Conservation (phyloP, 2,113 vertebrate species). For the Lophura nycthemera region DNA sequence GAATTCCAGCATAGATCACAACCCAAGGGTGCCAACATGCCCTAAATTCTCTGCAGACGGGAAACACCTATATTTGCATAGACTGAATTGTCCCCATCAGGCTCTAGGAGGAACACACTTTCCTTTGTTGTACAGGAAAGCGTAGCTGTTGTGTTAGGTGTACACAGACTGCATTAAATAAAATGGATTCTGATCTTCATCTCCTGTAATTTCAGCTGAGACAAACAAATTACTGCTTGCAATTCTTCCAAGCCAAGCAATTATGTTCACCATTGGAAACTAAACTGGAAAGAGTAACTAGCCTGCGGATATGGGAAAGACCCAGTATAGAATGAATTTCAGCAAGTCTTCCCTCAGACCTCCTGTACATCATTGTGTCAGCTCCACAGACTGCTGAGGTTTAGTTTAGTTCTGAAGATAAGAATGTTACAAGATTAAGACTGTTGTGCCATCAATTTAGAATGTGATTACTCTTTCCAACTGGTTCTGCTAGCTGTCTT, state of each 20-base stretch:
- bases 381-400: background rate
- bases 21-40: background rate
- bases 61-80: background rate
- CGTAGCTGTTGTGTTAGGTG: rapidly evolving
- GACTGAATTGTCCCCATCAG: background rate
- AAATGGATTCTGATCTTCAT: background rate
- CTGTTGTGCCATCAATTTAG: background rate
- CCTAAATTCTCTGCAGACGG: background rate
- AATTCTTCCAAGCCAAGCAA: background rate
- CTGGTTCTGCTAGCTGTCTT: background rate
- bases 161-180: background rate
- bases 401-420: background rate
- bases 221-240: background rate
- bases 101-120: background rate
- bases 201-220: background rate
- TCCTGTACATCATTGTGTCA: rapidly evolving
- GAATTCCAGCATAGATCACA: background rate
- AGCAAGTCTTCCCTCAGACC: background rate
- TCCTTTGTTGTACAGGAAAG: background rate
- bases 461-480: background rate
- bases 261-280: background rate
- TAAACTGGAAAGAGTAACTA: background rate
- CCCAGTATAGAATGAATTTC: background rate
- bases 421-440: background rate
- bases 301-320: background rate